Conservation (phyloP, 2,113 vertebrate species). For the Perca schrenkii region DNA sequence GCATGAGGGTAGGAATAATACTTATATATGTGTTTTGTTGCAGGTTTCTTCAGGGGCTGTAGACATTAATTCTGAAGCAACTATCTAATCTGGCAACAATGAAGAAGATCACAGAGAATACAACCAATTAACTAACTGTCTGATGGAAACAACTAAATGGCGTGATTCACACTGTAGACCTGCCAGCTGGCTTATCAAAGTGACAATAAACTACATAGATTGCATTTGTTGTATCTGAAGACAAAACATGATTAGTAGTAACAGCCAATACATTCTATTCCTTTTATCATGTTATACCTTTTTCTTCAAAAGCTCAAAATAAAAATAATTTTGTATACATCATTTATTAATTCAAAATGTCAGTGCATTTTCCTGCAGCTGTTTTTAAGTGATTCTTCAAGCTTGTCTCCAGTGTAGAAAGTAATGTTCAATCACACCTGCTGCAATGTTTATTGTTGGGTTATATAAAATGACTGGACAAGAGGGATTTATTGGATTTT, state of each 20-base stretch:
- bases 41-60: conserved; percentile 86
- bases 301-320: conserved; percentile 68
- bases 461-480: conserved; percentile 30
- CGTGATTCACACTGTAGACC: conserved; percentile 41
- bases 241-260: conserved; percentile 45
- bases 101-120: conserved; percentile 43
- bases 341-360: conserved; percentile 64
- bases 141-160: conserved; percentile 34
- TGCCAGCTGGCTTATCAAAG: conserved; percentile 46
- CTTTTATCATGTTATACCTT: conserved; percentile 64
- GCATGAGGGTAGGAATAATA: neutral
- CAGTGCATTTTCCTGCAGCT: conserved; percentile 35
- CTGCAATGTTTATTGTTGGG: conserved; percentile 18
- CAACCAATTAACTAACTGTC: conserved; percentile 36
- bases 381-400: conserved; percentile 20
- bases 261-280: conserved; percentile 51
- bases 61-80: conserved; percentile 41
- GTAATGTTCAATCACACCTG: neutral
- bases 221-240: conserved; percentile 64
- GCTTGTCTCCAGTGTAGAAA: neutral
- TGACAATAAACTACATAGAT: conserved; percentile 57
- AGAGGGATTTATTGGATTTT: neutral
- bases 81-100: conserved; percentile 28
- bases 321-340: conserved; percentile 79
- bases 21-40: conserved; percentile 43